Base-by-base conservation (phyloP, 2,888 invertebrate genomes). In the Hypomecis atomaria region DNA sequence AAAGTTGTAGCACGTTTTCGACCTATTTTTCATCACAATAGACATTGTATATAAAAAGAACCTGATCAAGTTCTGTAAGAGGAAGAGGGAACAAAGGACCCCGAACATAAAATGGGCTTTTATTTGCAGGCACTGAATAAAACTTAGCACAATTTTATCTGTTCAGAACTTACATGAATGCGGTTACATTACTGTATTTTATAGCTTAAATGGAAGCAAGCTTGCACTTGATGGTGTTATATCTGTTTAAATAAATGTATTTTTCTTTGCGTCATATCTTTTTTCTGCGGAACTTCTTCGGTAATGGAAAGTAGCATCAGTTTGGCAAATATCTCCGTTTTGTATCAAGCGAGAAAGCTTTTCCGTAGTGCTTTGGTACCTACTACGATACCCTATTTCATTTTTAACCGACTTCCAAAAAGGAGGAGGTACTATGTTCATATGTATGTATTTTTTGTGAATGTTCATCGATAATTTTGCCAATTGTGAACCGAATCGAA, bases 71-170 rank as follows among this genome's bases (percentile, higher is more conserved):
- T 56, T 56, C 44, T 47, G 45, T 8, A 37, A 10, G 33, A 23
- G 9, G 38, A 47, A 56, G 33, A n/a, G 33, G 33, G 56, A 44
- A 56, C 47, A 56, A 56, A 47, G 47, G 55, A 33, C 9, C 10
- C 40, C 47, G 38, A 23, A 38, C 47, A 11, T 7, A 47, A 38
- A 56, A 40, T 10, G 38, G 44, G 33, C 47, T n/a, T 45, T 56
- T 56, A 47, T 56, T 56, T 56, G 56, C 47, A 47, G 47, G n/a
- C 33, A 9, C 47, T 56, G 47, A n/a, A 56, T 40, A 40, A 38
- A 47, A 56, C 47, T 56, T 56, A 45, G n/a, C 45, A 37, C 37
- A 37, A 56, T 45, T 7, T 3, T 56, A 33, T 47, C 47, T 47
- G 8, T 11, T 43, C 34, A 33, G 10, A 42, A 33, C n/a, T 40